Conservation (phyloP, 1,140 invertebrate genomes). For the Calliopsis andreniformis region DNA sequence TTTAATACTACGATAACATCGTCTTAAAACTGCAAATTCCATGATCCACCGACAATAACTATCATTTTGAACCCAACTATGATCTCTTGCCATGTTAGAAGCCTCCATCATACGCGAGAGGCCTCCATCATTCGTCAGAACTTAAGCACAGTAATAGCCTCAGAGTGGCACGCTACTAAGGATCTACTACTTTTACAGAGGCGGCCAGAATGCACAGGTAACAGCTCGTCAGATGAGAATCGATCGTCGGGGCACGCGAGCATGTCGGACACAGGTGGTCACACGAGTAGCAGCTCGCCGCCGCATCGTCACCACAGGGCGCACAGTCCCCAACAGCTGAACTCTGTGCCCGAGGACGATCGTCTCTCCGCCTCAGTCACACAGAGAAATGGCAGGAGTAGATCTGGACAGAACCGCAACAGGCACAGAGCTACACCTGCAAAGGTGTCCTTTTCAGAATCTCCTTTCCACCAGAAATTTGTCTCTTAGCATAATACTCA, state of each 20-base stretch:
- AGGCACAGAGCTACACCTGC: conserved; percentile 86
- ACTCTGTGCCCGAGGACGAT: conserved; percentile 87
- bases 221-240: conserved; percentile 94
- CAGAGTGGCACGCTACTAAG: too few relatives aligned
- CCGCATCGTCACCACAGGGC: conserved; percentile 81
- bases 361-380: conserved; percentile 86
- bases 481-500: neutral
- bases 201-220: conserved; percentile 88
- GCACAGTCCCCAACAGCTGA: conserved; percentile 83
- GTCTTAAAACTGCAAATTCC: too few relatives aligned
- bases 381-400: conserved; percentile 83
- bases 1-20: too few relatives aligned
- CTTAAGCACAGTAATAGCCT: too few relatives aligned
- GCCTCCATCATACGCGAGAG: too few relatives aligned
- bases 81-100: too few relatives aligned
- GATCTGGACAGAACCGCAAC: conserved; percentile 83
- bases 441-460: conserved; percentile 79
- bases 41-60: too few relatives aligned
- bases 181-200: conserved; percentile 84
- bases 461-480: neutral
- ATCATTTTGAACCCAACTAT: too few relatives aligned
- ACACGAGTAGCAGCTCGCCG: conserved; percentile 85
- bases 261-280: conserved; percentile 92
- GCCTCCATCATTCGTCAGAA: too few relatives aligned
- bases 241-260: conserved; percentile 94